Conservation (phyloP, 2,113 vertebrate genomes). For the Pogona vitticeps region DNA sequence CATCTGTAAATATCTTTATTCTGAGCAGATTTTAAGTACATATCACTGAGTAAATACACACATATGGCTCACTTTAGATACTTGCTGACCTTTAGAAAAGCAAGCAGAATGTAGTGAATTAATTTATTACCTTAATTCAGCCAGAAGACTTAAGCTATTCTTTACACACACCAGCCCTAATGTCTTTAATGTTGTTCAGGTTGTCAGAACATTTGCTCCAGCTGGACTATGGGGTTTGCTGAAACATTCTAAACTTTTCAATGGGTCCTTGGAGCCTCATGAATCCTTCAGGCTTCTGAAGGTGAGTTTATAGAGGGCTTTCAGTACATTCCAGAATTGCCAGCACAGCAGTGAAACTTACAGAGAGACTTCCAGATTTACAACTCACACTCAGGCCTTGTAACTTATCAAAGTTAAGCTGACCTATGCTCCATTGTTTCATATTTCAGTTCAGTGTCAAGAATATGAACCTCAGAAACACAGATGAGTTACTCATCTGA, state of each 20-base stretch:
- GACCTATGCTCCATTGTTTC: conserved; percentile 18
- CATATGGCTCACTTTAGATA: not conserved
- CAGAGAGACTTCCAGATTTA: conserved; percentile 30
- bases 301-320: not conserved
- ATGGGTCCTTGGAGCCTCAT: not conserved
- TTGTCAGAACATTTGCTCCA: not conserved
- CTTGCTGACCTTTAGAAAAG: no score
- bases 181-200: not conserved
- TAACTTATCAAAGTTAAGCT: conserved; percentile 33
- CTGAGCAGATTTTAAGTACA: not conserved
- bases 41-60: not conserved
- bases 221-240: not conserved
- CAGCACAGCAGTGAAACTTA: conserved; percentile 19
- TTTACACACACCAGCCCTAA: not conserved
- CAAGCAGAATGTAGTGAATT: not conserved
- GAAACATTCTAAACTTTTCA: conserved; percentile 10
- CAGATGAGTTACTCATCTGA: conserved; percentile 7
- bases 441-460: not conserved
- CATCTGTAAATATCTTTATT: not conserved
- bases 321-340: not conserved
- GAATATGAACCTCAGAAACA: conserved; percentile 11
- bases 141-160: not conserved
- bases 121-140: not conserved
- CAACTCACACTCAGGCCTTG: not conserved
- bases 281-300: not conserved